Percentiles rank a stretch among this genome's conserved stretches.
Conservation (phyloP, 2,888 invertebrate species). For the Psylliodes chrysocephalus region DNA sequence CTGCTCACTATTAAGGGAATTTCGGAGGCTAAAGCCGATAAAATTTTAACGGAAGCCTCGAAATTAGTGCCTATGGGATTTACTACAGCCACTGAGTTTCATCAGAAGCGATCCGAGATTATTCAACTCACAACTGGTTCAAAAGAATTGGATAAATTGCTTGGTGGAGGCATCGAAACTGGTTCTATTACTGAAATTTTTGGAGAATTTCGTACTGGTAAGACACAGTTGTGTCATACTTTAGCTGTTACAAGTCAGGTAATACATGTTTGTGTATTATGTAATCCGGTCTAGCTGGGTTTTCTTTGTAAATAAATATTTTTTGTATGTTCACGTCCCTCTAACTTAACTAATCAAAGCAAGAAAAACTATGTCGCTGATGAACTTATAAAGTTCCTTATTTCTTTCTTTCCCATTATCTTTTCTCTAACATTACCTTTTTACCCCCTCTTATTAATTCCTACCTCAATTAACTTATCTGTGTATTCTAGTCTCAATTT, state of each 20-base stretch:
- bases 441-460: no score
- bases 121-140: constrained; percentile 96
- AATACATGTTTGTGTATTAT: no score
- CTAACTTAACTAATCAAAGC: no score
- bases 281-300: no score
- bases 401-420: no score
- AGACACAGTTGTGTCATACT: constrained; percentile 96
- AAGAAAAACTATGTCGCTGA: no score
- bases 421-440: no score
- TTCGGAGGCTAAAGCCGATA: constrained; percentile 97
- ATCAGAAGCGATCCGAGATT: constrained; percentile 94
- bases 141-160: constrained; percentile 88
- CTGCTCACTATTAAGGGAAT: constrained; percentile 92
- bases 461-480: no score
- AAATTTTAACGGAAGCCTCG: constrained; percentile 87
- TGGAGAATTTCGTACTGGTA: constrained; percentile 97
- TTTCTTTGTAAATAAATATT: no score
- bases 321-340: no score
- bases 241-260: constrained; percentile 97
- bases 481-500: no score
- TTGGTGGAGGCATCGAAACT: constrained; percentile 97
- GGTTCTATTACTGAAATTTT: constrained; percentile 99
- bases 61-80: constrained; percentile 98
- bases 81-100: constrained; percentile 96
- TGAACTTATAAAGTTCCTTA: no score